Base-by-base conservation (phyloP, 64 coral and sea anemone species). In the Exaiptasia diaphana region DNA sequence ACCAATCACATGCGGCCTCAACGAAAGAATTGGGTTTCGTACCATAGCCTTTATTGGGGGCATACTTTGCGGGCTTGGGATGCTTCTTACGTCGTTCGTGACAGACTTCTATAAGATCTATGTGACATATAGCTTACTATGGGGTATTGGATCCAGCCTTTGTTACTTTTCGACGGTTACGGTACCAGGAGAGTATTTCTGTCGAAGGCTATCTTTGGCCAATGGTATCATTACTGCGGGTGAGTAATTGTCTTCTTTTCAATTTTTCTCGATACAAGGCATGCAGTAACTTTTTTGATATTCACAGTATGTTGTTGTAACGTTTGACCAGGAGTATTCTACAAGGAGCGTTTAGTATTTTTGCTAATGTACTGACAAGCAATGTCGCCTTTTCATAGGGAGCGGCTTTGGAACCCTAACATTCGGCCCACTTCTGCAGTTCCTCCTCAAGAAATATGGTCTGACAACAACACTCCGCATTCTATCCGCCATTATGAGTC, bases 191-290 rank as follows among this genome's bases (percentile, higher is more conserved):
- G 76, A 93, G 41, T 93, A 93, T 29, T 93, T 93, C 41, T 93
- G 90, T 48, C 14, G 79, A 5, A 76, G 90, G 33, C 21, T 93
- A 1, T 93, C 90, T 14, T 64, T 93, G 49, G 90, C 83, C 12
- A 93, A 93, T 41, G 90, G 90, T 12, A 83, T 93, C 25, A 81
- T 93, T 27, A 93, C 90, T 3, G 84, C 90, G 68, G 90, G 90
- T 93, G 35, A 76, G 90, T 76, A 43, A 13, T 6, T 18, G 13
- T 9, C 25, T 20, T 55, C 17, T n/a, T n/a, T n/a, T n/a, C n/a
- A n/a, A n/a, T n/a, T n/a, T n/a, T n/a, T n/a, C n/a, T n/a, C n/a
- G n/a, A n/a, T n/a, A n/a, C n/a, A n/a, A n/a, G n/a, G n/a, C n/a
- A n/a, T n/a, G n/a, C n/a, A n/a, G n/a, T n/a, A n/a, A n/a, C n/a